Evolutionary conservation across 2,113 vertebrate genomes (phyloP), one percentile per base, ranked within the genome.

Genomic region (Neoarius graeffei): DNA sequence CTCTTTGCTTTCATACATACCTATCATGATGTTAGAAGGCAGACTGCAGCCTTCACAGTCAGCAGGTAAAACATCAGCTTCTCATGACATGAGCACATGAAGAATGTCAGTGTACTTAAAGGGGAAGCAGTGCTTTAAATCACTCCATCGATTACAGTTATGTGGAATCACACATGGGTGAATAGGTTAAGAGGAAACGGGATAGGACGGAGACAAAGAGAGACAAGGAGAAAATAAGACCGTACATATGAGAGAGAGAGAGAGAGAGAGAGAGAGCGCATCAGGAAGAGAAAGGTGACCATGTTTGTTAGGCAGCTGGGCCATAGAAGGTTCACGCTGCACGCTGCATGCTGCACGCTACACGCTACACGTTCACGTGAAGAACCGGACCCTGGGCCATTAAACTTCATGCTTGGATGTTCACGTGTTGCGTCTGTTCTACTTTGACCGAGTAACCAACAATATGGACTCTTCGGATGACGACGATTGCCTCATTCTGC

Each of bases 1-100:
- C 56, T 57, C 56, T 57, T 10, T 57, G 56, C 56, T 57, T 8
- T 15, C 60, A 69, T n/a, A 23, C 77, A 57, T 84, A 69, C 59
- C 71, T 54, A 35, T 80, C 30, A 1, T 59, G 42, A 42, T 13
- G 17, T 13, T 20, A 64, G 66, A 66, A 80, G 54, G 52, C 71
- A 35, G 87, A 81, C 50, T 59, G 13, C 19, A 35, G 66, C 14
- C 79, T 69, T 50, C 30, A 35, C 3, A 71, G 62, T n/a, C 84
- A 62, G 64, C 84, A 62, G 62, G 62, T n/a, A 69, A 79, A 88
- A 15, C 50, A 42, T 50, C 73, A 84, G 59, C 66, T 69, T 57
- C 54, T 79, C 74, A 71, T 85, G 35, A 80, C 74, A 85, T 30
- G 62, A 50, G 27, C 82, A 20, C 71, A 62, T 48, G 15, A 69